These are phyloP conservation scores for Phaethon lepturus DNA, from an alignment of 2,113 vertebrate species.

Conservation along the genomic window DNA sequence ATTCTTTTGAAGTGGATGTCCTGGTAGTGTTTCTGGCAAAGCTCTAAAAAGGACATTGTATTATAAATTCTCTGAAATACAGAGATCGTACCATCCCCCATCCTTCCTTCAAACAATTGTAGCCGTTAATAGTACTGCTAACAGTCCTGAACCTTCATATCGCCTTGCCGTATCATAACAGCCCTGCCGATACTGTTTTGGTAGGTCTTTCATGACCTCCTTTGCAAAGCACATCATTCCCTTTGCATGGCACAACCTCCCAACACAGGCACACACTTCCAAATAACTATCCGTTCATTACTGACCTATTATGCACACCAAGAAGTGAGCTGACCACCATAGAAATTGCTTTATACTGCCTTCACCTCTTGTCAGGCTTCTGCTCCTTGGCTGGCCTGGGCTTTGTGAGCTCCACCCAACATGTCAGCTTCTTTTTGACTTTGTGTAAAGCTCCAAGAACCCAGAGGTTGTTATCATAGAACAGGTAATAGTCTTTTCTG, in stretches of 20 bases:
- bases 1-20: not conserved
- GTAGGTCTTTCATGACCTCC: not conserved
- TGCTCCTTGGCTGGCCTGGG: not conserved
- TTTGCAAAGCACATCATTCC: not conserved
- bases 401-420: not conserved
- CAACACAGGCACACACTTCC: rapidly evolving
- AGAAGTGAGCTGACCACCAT: rapidly evolving
- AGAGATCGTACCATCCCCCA: not conserved
- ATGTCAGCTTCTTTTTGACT: not conserved
- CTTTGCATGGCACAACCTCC: not conserved
- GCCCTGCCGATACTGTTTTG: rapidly evolving
- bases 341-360: not conserved
- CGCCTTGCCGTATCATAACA: not conserved
- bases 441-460: not conserved
- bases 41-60: not conserved
- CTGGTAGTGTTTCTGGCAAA: not conserved
- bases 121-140: not conserved
- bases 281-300: not conserved
- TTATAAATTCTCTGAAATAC: not conserved
- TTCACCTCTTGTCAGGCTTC: not conserved
- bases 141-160: not conserved
- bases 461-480: not conserved
- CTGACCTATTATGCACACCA: not conserved
- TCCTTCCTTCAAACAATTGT: not conserved
- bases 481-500: not conserved